phyloP scores from a whole-genome alignment of 2,888 invertebrate species.

The Ochropacha duplaris region DNA sequence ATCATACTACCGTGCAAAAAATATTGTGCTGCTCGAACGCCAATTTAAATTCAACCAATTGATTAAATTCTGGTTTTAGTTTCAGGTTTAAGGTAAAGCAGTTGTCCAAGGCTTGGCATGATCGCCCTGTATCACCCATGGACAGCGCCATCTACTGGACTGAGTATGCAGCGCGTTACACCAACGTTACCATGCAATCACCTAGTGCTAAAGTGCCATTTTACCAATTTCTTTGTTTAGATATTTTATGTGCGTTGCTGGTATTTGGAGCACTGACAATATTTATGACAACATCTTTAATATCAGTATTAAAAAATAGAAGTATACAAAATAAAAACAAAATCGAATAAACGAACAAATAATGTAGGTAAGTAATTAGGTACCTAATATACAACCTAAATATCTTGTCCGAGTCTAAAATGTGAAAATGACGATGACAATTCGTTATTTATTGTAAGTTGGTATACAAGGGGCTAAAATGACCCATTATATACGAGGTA shows the following conservation, averaged over 20 bases:
- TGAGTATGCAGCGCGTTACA: constrained; percentile 81
- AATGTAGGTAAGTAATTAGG: not conserved
- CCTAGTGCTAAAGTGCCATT: constrained; percentile 74
- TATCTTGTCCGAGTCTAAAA: too few species aligned
- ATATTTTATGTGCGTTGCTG: constrained; percentile 37
- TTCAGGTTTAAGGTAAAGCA: constrained; percentile 67
- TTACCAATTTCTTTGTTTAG: constrained; percentile 74
- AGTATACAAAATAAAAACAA: not conserved
- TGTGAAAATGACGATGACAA: too few species aligned
- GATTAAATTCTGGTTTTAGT: constrained; percentile 41
- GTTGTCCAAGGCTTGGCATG: constrained; percentile 80
- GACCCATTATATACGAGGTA: too few species aligned
- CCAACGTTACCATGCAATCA: constrained; percentile 64
- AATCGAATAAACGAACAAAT: not conserved
- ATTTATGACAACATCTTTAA: not conserved
- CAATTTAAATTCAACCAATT: too few species aligned
- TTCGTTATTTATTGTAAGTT: too few species aligned
- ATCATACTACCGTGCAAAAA: too few species aligned
- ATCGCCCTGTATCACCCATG: constrained; percentile 81
- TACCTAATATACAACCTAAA: too few species aligned
- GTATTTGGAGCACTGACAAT: not conserved
- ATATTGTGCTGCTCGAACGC: too few species aligned
- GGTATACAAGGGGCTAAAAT: too few species aligned
- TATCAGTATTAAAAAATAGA: not conserved
- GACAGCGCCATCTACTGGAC: constrained; percentile 85